A percentile compares a stretch with the other conserved stretches of the same genome.
phyloP scores from a whole-genome alignment of 2,888 invertebrate genomes.

The Eupithecia inturbata region DNA sequence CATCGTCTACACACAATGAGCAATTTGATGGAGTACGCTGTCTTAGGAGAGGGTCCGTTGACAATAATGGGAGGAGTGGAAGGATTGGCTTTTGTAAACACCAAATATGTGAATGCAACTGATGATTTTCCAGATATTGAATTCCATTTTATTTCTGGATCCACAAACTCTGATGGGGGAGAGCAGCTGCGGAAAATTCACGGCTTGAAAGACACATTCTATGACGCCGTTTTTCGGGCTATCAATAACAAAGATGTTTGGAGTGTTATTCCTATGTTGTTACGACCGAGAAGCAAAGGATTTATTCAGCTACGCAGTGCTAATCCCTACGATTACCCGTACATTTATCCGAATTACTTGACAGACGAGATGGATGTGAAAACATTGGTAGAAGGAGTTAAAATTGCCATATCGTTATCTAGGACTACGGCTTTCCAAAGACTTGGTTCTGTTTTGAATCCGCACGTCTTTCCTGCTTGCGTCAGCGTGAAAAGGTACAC shows the following conservation, averaged over 20 bases:
- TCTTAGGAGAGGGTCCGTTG: constrained; percentile 92
- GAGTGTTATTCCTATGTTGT: constrained; percentile 92
- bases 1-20: constrained; percentile 90
- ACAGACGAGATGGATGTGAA: constrained; percentile 90
- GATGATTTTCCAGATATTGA: constrained; percentile 95
- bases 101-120: constrained; percentile 91
- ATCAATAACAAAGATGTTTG: constrained; percentile 91
- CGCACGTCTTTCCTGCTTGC: constrained; percentile 91
- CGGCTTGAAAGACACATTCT: constrained; percentile 89
- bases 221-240: constrained; percentile 88
- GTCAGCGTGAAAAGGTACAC: constrained; percentile 86
- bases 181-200: constrained; percentile 91
- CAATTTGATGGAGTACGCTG: constrained; percentile 92
- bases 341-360: constrained; percentile 96
- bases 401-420: constrained; percentile 92
- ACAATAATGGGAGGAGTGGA: constrained; percentile 96
- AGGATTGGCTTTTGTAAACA: constrained; percentile 94
- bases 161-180: constrained; percentile 94
- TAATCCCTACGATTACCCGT: constrained; percentile 94
- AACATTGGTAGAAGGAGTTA: constrained; percentile 92
- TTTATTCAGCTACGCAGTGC: constrained; percentile 90
- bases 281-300: constrained; percentile 94
- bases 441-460: constrained; percentile 88
- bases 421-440: constrained; percentile 90
- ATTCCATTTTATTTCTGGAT: constrained; percentile 94